Conservation (phyloP, 2,888 invertebrate genomes). For the Rapana venosa region DNA sequence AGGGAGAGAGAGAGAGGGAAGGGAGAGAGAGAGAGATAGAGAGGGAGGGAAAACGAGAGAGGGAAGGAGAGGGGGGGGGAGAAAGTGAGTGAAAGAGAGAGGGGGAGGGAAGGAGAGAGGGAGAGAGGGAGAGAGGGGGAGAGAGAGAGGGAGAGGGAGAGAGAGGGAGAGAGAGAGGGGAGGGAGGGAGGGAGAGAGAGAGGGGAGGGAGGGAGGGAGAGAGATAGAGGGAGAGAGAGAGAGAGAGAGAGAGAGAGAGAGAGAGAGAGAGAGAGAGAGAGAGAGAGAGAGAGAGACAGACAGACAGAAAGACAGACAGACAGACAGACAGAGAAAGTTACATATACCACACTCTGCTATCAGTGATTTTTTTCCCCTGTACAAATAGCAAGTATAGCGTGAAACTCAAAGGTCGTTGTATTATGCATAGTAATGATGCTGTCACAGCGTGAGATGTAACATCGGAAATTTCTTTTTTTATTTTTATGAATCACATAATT, state of each 20-base stretch:
- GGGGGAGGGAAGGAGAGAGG: neutral
- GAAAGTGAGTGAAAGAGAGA: neutral
- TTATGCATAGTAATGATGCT: too few species aligned
- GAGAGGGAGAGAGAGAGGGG: neutral
- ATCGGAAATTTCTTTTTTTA: neutral
- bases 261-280: too few species aligned
- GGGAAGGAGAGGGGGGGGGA: too few species aligned
- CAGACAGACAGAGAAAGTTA: neutral
- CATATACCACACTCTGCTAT: too few species aligned
- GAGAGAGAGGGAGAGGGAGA: constrained; percentile 2
- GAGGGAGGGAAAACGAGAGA: too few species aligned
- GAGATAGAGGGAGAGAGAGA: neutral
- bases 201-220: too few species aligned
- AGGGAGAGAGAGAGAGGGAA: too few species aligned
- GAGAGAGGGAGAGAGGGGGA: neutral
- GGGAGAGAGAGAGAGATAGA: too few species aligned
- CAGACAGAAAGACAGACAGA: neutral
- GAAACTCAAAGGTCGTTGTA: too few species aligned
- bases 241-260: too few species aligned
- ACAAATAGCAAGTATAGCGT: too few species aligned
- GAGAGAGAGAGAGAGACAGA: neutral
- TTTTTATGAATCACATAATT: neutral
- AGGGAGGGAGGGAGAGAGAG: neutral
- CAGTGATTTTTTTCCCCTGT: neutral
- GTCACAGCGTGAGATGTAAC: too few species aligned